Percentiles rank a stretch among this genome's conserved stretches.
Conservation (phyloP, 2,797 vertebrate species). For the Schizothorax lantsangensis region DNA sequence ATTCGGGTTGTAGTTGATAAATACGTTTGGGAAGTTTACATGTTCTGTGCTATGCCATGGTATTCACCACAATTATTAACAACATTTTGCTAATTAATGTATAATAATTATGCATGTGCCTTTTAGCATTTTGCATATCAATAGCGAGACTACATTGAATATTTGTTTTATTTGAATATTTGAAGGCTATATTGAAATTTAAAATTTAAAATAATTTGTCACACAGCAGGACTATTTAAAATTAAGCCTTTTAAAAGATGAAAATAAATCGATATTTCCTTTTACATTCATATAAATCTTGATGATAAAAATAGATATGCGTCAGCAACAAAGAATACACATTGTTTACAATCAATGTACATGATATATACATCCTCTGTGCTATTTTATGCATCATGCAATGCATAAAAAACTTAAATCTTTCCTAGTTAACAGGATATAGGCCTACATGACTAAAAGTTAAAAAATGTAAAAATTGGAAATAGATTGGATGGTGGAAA, state of each 20-base stretch:
- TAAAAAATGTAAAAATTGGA: neutral
- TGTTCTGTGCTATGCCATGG: neutral
- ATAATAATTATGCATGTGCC: neutral
- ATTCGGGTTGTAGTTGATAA: neutral
- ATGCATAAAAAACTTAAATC: neutral
- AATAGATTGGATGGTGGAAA: neutral
- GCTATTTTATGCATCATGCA: neutral
- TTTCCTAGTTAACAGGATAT: neutral
- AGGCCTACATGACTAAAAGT: neutral
- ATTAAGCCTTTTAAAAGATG: neutral
- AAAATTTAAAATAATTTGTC: neutral
- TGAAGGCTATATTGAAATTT: neutral
- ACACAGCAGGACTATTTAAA: neutral
- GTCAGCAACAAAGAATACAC: neutral
- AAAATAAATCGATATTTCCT: neutral
- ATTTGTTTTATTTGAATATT: neutral
- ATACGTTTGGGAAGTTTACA: neutral
- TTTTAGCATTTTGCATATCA: neutral
- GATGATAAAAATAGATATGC: neutral
- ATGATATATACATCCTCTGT: neutral
- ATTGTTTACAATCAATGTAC: neutral
- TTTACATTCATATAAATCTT: constrained; percentile 6
- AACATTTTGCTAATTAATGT: neutral
- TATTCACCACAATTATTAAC: neutral
- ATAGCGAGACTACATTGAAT: neutral